Conservation (phyloP, 2,888 invertebrate genomes). For the Epistrophe eligans region DNA sequence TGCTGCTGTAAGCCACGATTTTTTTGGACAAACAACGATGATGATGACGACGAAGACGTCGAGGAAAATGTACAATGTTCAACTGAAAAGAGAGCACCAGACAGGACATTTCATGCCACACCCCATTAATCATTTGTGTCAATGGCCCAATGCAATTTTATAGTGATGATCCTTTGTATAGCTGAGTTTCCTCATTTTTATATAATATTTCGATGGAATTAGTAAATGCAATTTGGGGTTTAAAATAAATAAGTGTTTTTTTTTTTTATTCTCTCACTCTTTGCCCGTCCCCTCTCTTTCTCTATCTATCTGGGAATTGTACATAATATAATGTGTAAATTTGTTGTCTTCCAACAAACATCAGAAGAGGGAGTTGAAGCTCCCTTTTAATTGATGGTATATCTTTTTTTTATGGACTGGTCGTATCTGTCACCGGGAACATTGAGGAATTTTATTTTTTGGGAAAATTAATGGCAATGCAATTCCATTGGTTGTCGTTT, state of each 20-base stretch:
- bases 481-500: slow-evolving; percentile 63
- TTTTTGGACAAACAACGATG: slow-evolving; percentile 37
- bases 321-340: slow-evolving; percentile 8
- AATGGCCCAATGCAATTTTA: slow-evolving; percentile 58
- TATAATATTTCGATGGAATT: slow-evolving; percentile 52
- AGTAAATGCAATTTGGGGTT: slow-evolving; percentile 62
- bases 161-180: slow-evolving; percentile 62
- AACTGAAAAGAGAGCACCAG: slow-evolving; percentile 27
- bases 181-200: slow-evolving; percentile 43
- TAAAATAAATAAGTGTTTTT: slow-evolving; percentile 1
- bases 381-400: slow-evolving; percentile 58
- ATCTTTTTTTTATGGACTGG: slow-evolving; percentile 18
- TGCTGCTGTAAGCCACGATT: slow-evolving; percentile 57
- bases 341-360: not conserved
- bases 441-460: slow-evolving; percentile 29
- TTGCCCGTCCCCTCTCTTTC: not conserved
- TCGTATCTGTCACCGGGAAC: slow-evolving; percentile 58
- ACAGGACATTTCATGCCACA: slow-evolving; percentile 68
- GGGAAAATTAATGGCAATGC: slow-evolving; percentile 49
- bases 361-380: not conserved
- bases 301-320: not conserved
- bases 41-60: slow-evolving; percentile 3
- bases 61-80: slow-evolving; percentile 35
- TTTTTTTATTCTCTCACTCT: no score
- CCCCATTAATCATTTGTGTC: slow-evolving; percentile 75